These are phyloP conservation scores for Alcedo quadribrachys DNA, from an alignment of 2,797 vertebrate species.

Conservation along the genomic window DNA sequence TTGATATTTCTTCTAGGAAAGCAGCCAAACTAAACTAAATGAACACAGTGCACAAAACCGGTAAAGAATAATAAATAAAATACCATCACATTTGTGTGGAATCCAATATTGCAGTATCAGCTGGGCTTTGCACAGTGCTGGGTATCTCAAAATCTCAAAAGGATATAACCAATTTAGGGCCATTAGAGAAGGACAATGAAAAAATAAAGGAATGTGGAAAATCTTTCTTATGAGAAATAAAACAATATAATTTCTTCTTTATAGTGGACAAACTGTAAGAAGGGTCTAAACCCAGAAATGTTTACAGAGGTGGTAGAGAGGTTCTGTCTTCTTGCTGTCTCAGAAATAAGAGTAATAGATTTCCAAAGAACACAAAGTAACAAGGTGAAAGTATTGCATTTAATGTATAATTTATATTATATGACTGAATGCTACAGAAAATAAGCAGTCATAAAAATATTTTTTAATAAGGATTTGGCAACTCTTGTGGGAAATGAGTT, in stretches of 20 bases:
- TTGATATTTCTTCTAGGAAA: not conserved
- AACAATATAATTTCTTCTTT: not conserved
- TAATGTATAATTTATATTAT: not conserved
- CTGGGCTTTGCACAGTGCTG: not conserved
- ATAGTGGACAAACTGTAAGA: not conserved
- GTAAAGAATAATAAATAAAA: not conserved
- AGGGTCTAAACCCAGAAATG: not conserved
- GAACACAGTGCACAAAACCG: not conserved
- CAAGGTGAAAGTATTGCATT: not conserved
- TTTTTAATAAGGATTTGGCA: not conserved
- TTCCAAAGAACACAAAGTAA: not conserved
- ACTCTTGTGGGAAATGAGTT: not conserved
- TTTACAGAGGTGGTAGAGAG: not conserved
- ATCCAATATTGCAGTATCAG: not conserved
- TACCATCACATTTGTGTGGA: not conserved
- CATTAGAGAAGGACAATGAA: not conserved
- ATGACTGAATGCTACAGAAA: not conserved
- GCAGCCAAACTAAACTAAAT: not conserved
- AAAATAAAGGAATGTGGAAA: not conserved
- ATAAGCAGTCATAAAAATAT: not conserved
- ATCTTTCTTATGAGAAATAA: not conserved
- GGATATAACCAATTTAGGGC: not conserved
- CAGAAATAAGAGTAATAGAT: not conserved
- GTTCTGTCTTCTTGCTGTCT: not conserved
- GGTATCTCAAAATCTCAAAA: not conserved